Evolutionary conservation across 2,797 vertebrate species (phyloP).

Genomic region (Acanthurus leucopareius): DNA sequence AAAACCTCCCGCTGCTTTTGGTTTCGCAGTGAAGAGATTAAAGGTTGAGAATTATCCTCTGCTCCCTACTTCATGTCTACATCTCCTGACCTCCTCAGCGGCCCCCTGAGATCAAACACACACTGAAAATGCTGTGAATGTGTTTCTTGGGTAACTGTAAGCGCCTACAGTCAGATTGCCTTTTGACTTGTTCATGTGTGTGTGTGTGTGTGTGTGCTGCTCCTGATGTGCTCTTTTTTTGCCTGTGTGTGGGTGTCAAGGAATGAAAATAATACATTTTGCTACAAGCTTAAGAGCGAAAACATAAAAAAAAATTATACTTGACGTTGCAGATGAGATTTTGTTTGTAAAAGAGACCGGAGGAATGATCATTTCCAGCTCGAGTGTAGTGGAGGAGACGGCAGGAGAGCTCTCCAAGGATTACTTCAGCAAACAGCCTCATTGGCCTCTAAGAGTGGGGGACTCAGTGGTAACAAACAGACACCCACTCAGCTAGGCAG

Average conservation of each 20-base stretch:
- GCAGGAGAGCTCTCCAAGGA: slow-evolving; percentile 45
- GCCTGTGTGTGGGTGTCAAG: slow-evolving; percentile 45
- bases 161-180: slow-evolving; percentile 7
- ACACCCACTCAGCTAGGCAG: slow-evolving; percentile 55
- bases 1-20: slow-evolving; percentile 53
- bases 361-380: slow-evolving; percentile 52
- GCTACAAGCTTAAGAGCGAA: slow-evolving; percentile 27
- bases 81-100: slow-evolving; percentile 61
- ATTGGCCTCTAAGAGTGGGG: slow-evolving; percentile 15
- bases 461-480: slow-evolving; percentile 63
- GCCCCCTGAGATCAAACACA: slow-evolving; percentile 62
- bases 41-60: slow-evolving; percentile 50
- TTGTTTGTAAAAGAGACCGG: slow-evolving; percentile 45
- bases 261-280: slow-evolving; percentile 50
- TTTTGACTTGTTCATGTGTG: slow-evolving; percentile 13
- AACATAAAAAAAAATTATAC: slow-evolving; percentile 13
- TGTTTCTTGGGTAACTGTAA: slow-evolving; percentile 34
- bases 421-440: slow-evolving; percentile 49
- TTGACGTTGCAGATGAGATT: slow-evolving; percentile 6
- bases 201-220: slow-evolving; percentile 7
- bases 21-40: slow-evolving; percentile 66
- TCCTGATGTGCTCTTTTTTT: slow-evolving; percentile 39
- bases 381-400: slow-evolving; percentile 35
- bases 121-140: slow-evolving; percentile 39
- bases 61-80: slow-evolving; percentile 40